phyloP scores from a whole-genome alignment of 2,888 invertebrate species.

The Ernsta delagoae region DNA sequence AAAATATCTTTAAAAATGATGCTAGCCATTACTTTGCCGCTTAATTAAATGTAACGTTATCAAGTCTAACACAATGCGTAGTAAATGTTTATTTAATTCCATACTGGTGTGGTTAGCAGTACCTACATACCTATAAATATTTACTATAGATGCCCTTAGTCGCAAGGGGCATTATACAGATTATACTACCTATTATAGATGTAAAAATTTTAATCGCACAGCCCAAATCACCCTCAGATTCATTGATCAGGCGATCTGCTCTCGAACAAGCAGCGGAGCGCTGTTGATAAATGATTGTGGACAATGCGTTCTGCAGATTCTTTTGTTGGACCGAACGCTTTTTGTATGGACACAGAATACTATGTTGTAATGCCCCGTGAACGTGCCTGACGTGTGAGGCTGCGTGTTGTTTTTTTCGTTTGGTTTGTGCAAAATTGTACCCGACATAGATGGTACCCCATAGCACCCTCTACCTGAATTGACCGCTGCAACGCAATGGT shows the following conservation, averaged over 20 bases:
- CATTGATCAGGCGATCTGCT: conserved; percentile 76
- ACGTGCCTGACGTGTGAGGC: conserved; percentile 55
- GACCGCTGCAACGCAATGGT: background rate
- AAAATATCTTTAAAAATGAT: too few species aligned
- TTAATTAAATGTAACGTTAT: too few species aligned
- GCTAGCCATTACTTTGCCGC: too few species aligned
- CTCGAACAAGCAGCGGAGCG: conserved; percentile 75
- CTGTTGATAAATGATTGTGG: conserved; percentile 79
- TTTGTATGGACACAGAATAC: conserved; percentile 76
- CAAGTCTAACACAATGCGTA: too few species aligned
- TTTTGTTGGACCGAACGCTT: conserved; percentile 73
- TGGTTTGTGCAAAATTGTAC: conserved; percentile 45
- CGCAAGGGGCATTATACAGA: too few species aligned
- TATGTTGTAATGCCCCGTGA: conserved; percentile 67
- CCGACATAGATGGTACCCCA: conserved; percentile 3
- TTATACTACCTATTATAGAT: conserved; percentile 41
- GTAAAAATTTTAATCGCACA: conserved; percentile 66
- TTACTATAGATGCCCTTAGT: too few species aligned
- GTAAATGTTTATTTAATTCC: too few species aligned
- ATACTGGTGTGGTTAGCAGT: too few species aligned
- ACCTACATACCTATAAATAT: too few species aligned
- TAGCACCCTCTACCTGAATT: conserved; percentile 23
- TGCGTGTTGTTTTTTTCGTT: conserved; percentile 44
- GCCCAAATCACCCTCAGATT: conserved; percentile 52
- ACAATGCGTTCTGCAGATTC: conserved; percentile 82